Evolutionary conservation across 2,888 invertebrate species (phyloP), one percentile per base, ranked within the genome.

Genomic region (Psococerastis gibbosa): DNA sequence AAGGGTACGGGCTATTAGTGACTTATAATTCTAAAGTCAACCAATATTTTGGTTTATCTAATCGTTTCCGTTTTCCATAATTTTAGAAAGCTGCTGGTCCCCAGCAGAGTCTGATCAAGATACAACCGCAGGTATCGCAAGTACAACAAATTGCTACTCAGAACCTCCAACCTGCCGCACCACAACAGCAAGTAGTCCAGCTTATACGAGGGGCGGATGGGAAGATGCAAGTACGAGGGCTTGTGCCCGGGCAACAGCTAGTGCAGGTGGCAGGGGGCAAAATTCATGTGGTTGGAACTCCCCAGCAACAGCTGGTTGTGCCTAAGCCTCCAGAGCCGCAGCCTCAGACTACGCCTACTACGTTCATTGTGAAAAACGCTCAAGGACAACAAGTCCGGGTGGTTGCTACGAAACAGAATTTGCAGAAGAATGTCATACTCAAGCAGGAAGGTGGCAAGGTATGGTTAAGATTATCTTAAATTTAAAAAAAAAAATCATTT

Each of bases 211-310:
- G 83, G 0, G 81, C 87, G 0, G 88, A 89, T 60, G 92, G 92
- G 18, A 88, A 89, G 62, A 67, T 92, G 13, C 85, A 89, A 53
- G 91, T 94, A 2, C 17, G 38, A 13, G 38, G 38, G 4, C 20
- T 38, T 5, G 38, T 20, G n/a, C 38, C 38, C 11, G 67, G 68
- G 45, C 94, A 94, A 57, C 91, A 92, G 57, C 65, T 94, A 45
- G 78, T 92, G 34, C 85, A 91, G 59, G 79, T 89, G 72, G 81
- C 91, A 0, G 92, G 94, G 60, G 94, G 94, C 0, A 87, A 88
- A 58, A 64, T 92, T 18, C 91, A 92, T 57, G 78, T 92, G 15
- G 68, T 83, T 27, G 78, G 73, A 58, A 71, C 76, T 8, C 69
- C 71, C 5, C 75, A 75, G 55, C 33, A 33, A 9, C 15, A 17